Conservation (phyloP, 2,888 invertebrate genomes). For the Melieria crassipennis region DNA sequence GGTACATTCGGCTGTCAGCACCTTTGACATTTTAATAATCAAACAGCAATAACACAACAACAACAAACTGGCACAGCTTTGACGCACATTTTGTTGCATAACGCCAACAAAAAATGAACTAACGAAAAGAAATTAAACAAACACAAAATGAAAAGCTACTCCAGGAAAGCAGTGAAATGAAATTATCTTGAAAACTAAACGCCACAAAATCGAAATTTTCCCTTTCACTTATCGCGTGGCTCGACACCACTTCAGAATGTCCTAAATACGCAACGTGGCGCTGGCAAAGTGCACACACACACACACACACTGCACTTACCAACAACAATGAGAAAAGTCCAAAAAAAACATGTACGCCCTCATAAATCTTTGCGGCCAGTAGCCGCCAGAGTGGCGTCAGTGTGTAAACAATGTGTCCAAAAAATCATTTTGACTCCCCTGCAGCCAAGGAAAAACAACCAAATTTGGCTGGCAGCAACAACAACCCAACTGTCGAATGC, state of each 20-base stretch:
- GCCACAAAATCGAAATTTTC: constrained; percentile 10
- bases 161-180: background rate
- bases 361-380: constrained; percentile 57
- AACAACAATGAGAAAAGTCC: constrained; percentile 8
- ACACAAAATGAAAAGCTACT: background rate
- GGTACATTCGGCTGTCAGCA: constrained; percentile 32
- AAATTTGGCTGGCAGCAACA: background rate
- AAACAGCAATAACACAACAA: background rate
- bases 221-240: constrained; percentile 42
- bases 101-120: background rate
- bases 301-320: background rate
- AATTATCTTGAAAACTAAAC: constrained; percentile 8
- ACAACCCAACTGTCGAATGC: background rate
- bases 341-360: constrained; percentile 49
- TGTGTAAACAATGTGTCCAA: constrained; percentile 53
- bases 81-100: too few species aligned
- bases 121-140: background rate
- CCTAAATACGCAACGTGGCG: constrained; percentile 46
- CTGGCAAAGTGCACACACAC: background rate
- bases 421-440: background rate
- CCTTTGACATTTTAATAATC: constrained; percentile 37
- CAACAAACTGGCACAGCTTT: background rate
- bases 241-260: constrained; percentile 53
- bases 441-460: background rate
- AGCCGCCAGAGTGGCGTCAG: constrained; percentile 63